Percentiles rank a stretch among this genome's conserved stretches.
These are phyloP conservation scores for Drosophila neotestacea DNA, from an alignment of 2,888 invertebrate genomes.

Conservation along the genomic window DNA sequence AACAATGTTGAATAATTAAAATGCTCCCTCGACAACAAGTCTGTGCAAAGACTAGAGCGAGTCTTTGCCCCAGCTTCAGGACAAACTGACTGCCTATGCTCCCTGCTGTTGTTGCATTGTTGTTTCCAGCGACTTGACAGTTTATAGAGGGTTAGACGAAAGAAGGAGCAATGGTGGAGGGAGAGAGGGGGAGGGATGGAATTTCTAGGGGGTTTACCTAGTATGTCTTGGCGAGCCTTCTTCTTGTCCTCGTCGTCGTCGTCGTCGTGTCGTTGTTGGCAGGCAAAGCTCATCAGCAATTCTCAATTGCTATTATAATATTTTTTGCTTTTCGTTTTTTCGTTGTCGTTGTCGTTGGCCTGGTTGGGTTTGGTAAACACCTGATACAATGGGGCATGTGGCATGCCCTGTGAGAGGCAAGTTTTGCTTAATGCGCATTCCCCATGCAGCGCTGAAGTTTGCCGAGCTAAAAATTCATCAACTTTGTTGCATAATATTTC, in stretches of 20 bases:
- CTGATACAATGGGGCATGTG: slow-evolving; percentile 63
- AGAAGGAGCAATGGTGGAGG: not conserved
- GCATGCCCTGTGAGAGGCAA: slow-evolving; percentile 36
- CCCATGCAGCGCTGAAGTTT: slow-evolving; percentile 67
- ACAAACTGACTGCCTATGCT: slow-evolving; percentile 15
- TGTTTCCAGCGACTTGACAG: slow-evolving; percentile 52
- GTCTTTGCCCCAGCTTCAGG: slow-evolving; percentile 27
- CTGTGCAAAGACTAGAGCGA: slow-evolving; percentile 64
- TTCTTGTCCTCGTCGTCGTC: slow-evolving; percentile 18
- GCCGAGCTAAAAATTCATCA: slow-evolving; percentile 77
- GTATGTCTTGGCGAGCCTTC: slow-evolving; percentile 41
- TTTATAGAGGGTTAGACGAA: slow-evolving; percentile 27
- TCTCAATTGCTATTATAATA: slow-evolving; percentile 82
- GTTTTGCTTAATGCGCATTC: slow-evolving; percentile 72
- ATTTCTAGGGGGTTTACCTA: not conserved
- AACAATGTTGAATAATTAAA: slow-evolving; percentile 84
- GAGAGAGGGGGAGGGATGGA: not conserved
- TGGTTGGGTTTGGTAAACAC: slow-evolving; percentile 65
- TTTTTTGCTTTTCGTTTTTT: slow-evolving; percentile 56
- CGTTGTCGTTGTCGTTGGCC: slow-evolving; percentile 13
- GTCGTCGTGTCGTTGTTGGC: slow-evolving; percentile 25
- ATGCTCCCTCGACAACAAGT: slow-evolving; percentile 79
- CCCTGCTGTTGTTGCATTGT: slow-evolving; percentile 42
- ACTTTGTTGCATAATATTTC: slow-evolving; percentile 81
- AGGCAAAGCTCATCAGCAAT: slow-evolving; percentile 75